Evolutionary conservation across 2,113 vertebrate genomes (phyloP).

Genomic region (Thunnus maccoyii): DNA sequence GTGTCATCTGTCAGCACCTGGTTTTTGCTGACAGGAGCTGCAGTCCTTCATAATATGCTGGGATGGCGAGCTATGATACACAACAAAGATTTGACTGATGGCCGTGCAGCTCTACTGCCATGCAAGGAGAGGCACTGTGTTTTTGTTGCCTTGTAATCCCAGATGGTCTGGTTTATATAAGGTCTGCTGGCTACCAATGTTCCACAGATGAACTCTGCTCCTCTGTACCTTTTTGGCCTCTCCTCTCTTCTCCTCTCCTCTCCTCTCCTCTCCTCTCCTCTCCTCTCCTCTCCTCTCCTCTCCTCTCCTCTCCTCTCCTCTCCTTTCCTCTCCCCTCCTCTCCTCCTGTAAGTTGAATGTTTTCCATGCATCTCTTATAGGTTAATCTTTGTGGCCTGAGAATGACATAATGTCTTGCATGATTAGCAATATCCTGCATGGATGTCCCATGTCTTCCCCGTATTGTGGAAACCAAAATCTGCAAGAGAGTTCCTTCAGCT

Average conservation of each 20-base stretch:
- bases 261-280: neutral
- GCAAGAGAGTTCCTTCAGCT: slow-evolving; percentile 42
- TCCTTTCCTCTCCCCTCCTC: too few relatives aligned
- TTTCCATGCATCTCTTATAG: neutral
- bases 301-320: too few relatives aligned
- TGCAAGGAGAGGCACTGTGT: neutral
- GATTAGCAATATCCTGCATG: slow-evolving; percentile 19
- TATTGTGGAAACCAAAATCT: slow-evolving; percentile 51
- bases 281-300: too few relatives aligned
- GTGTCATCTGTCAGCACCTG: neutral
- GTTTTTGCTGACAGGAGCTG: neutral
- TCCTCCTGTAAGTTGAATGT: neutral
- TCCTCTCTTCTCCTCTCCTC: neutral
- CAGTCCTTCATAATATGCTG: neutral
- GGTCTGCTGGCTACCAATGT: slow-evolving; percentile 17
- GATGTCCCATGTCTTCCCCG: slow-evolving; percentile 17
- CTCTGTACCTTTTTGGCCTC: neutral
- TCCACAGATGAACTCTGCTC: slow-evolving; percentile 25
- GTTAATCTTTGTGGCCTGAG: neutral
- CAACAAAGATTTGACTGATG: neutral
- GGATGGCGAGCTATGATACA: slow-evolving; percentile 1
- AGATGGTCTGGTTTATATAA: slow-evolving; percentile 29
- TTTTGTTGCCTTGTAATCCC: slow-evolving; percentile 1
- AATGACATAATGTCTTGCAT: slow-evolving; percentile 2
- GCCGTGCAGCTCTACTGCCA: neutral